Evolutionary conservation across 1,140 invertebrate species (phyloP).

Genomic region (Branchinecta lindahli): DNA sequence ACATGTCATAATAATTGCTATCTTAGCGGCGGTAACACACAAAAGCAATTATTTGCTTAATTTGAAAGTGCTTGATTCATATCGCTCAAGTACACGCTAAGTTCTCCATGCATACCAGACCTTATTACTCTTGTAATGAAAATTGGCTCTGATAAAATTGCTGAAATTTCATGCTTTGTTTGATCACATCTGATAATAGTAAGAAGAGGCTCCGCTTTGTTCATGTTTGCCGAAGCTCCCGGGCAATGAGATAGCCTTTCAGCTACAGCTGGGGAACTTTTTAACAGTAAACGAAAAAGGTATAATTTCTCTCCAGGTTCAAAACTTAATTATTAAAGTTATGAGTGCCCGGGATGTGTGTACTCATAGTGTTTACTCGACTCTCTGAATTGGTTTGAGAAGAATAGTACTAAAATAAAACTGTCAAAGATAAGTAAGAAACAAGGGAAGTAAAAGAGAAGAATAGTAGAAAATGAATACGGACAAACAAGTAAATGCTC

Average conservation of each 20-base stretch:
- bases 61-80: not conserved
- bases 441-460: too few species aligned
- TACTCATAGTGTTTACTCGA: too few species aligned
- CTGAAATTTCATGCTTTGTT: slow-evolving; percentile 10
- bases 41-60: slow-evolving; percentile 11
- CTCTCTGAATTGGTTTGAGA: too few species aligned
- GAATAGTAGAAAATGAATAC: too few species aligned
- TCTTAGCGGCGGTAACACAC: slow-evolving; percentile 5
- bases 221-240: not conserved
- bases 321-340: too few species aligned
- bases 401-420: too few species aligned
- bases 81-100: slow-evolving; percentile 6
- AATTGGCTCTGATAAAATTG: slow-evolving; percentile 9
- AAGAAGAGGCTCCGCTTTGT: not conserved
- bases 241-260: not conserved
- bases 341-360: too few species aligned
- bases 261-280: too few species aligned
- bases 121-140: slow-evolving; percentile 6
- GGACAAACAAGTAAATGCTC: too few species aligned
- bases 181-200: slow-evolving; percentile 9
- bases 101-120: slow-evolving; percentile 9
- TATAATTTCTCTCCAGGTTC: too few species aligned
- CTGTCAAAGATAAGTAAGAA: too few species aligned
- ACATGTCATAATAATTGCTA: not conserved
- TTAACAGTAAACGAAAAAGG: too few species aligned